Conservation (phyloP, 2,888 invertebrate species). For the Drosophila silvestris region DNA sequence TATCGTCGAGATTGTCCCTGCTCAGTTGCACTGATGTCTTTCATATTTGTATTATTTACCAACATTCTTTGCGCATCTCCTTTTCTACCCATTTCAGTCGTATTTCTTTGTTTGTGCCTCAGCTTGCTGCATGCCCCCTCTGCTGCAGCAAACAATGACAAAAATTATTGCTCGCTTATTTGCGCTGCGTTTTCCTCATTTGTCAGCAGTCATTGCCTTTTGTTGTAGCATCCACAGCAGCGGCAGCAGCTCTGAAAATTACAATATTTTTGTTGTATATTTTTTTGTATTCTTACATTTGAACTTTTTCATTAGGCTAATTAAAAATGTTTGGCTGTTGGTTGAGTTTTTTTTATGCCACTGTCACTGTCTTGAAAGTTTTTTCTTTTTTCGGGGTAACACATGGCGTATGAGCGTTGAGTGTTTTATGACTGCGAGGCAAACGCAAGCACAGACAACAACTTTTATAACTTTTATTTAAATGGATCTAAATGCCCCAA, state of each 20-base stretch:
- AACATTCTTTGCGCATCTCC: conserved; percentile 37
- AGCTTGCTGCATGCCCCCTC: neutral
- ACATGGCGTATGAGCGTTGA: conserved; percentile 74
- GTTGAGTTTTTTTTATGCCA: conserved; percentile 11
- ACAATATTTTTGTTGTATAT: conserved; percentile 25
- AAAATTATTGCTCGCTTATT: conserved; percentile 76
- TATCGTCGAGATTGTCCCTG: too few species aligned
- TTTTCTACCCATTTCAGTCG: conserved; percentile 40
- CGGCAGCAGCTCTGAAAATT: conserved; percentile 28
- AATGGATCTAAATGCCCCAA: conserved; percentile 51
- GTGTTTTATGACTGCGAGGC: conserved; percentile 71
- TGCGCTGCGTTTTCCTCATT: conserved; percentile 69
- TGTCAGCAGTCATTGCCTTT: conserved; percentile 64
- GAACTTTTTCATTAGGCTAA: conserved; percentile 80
- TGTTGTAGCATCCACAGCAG: conserved; percentile 39
- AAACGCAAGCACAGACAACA: conserved; percentile 40
- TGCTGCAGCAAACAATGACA: conserved; percentile 56
- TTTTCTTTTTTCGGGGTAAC: conserved; percentile 45
- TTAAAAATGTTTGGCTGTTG: conserved; percentile 69
- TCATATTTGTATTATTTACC: conserved; percentile 71
- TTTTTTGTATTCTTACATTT: conserved; percentile 56
- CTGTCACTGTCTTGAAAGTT: conserved; percentile 65
- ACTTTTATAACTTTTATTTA: conserved; percentile 49
- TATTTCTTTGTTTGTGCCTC: conserved; percentile 61
- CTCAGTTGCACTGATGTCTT: conserved; percentile 50